Conservation (phyloP, 2,797 vertebrate genomes). For the Sandelia bainsii region DNA sequence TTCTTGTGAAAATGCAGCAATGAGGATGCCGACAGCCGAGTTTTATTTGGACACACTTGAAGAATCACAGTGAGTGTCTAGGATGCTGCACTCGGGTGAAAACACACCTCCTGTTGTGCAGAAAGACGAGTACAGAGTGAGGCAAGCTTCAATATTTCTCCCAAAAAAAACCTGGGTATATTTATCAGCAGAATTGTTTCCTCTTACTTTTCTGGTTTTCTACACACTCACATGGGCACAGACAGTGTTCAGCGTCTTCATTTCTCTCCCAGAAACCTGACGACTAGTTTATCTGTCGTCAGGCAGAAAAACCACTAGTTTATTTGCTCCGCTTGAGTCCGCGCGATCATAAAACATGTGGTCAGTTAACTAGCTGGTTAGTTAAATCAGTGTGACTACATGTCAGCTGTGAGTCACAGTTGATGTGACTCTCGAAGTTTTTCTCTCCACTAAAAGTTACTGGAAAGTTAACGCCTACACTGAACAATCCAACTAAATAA, state of each 20-base stretch:
- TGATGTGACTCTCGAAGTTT: not conserved
- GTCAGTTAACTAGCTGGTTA: too few species aligned
- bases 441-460: slow-evolving; percentile 8
- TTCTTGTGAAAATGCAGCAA: slow-evolving; percentile 14
- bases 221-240: too few species aligned
- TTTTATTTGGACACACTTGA: slow-evolving; percentile 23
- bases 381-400: not conserved
- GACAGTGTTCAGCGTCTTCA: not conserved
- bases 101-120: slow-evolving; percentile 9
- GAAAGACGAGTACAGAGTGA: slow-evolving; percentile 10
- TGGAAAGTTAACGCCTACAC: slow-evolving; percentile 26
- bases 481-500: slow-evolving; percentile 31
- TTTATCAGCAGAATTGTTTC: slow-evolving; percentile 9
- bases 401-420: not conserved
- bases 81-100: slow-evolving; percentile 1
- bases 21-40: not conserved
- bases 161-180: not conserved
- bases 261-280: not conserved
- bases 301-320: too few species aligned
- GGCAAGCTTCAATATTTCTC: slow-evolving; percentile 3
- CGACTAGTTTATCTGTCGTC: too few species aligned
- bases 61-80: not conserved
- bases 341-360: too few species aligned
- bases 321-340: too few species aligned
- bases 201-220: not conserved